Base-by-base conservation (phyloP, 2,888 invertebrate species). In the Latrodectus elegans region DNA sequence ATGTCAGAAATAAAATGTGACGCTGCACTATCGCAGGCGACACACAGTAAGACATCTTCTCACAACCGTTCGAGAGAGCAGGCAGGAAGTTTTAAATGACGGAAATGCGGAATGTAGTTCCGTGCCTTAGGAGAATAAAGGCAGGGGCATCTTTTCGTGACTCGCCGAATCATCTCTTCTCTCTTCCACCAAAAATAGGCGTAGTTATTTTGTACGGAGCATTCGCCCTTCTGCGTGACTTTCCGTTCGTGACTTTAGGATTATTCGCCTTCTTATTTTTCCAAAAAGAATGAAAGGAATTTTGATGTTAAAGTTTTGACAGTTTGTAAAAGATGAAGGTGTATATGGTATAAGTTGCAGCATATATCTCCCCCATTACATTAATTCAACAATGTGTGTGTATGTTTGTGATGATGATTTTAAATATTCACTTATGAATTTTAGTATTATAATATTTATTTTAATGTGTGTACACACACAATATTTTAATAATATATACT, bases 191-290 rank as follows among this genome's bases (percentile, higher is more conserved):
- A 17, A 68, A 49, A 73, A 68, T 64, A 68, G 75, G 51, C 72
- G 49, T 67, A 67, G 83, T 83, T 83, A 71, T 83, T 71, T 76
- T 77, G 83, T 70, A 49, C 9, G 15, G 70, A 70, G 22, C 68
- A 76, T 83, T 71, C n/a, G 12, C 60, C n/a, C 71, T 51, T 65
- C 60, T 71, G 76, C 83, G 83, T 83, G 83, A 64, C 14, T 60
- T 52, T 55, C 8, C 12, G 75, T 71, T 83, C 83, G 83, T 76
- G 83, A 83, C 83, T 83, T 83, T 64, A n/a, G 64, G 83, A 75
- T 76, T 76, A 76, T 22, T 83, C 65, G 60, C 71, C 64, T 51
- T 75, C 75, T 83, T 76, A 60, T 60, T 26, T 64, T 74, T 83
- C 55, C 52, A 55, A 60, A 80, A 68, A 52, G 65, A 79, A 53